Evolutionary conservation across 2,888 invertebrate species (phyloP).

Genomic region (Atherix ibis): DNA sequence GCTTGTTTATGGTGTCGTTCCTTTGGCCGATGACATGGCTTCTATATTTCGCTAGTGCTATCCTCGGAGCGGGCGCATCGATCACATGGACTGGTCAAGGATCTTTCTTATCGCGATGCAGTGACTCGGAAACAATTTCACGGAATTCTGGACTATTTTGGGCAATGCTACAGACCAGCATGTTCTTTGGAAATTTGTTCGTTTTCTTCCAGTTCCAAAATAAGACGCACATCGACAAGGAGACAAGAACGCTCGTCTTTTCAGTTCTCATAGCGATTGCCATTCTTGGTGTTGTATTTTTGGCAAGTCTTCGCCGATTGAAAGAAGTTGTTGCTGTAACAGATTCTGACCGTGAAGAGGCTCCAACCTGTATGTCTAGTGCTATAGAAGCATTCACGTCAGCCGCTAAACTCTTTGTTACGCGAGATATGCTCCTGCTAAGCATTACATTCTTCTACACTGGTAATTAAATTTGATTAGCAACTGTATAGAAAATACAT

Average conservation of each 20-base stretch:
- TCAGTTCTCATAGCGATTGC: slow-evolving; percentile 60
- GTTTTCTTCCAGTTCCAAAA: slow-evolving; percentile 84
- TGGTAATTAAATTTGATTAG: slow-evolving; percentile 36
- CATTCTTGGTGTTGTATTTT: slow-evolving; percentile 51
- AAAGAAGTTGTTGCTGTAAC: slow-evolving; percentile 26
- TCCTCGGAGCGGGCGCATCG: slow-evolving; percentile 85
- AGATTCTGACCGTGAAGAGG: slow-evolving; percentile 31
- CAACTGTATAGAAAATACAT: too few relatives aligned
- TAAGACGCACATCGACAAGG: slow-evolving; percentile 50
- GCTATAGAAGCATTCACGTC: slow-evolving; percentile 51
- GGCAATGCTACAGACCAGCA: slow-evolving; percentile 89
- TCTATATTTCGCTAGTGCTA: slow-evolving; percentile 67
- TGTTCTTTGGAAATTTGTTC: slow-evolving; percentile 90
- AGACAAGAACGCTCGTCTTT: slow-evolving; percentile 64
- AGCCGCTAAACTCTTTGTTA: slow-evolving; percentile 60
- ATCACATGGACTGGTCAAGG: slow-evolving; percentile 96
- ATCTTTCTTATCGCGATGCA: slow-evolving; percentile 78
- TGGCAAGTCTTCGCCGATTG: slow-evolving; percentile 45
- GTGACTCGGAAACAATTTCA: slow-evolving; percentile 71
- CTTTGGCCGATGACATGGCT: slow-evolving; percentile 68
- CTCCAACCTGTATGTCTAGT: slow-evolving; percentile 33
- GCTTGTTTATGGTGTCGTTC: slow-evolving; percentile 80
- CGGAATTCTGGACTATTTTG: slow-evolving; percentile 93
- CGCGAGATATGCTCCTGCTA: slow-evolving; percentile 70
- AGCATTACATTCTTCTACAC: slow-evolving; percentile 81